Percentiles rank a stretch among this genome's conserved stretches.
phyloP scores from a whole-genome alignment of 2,113 vertebrate species.

The Rhinoptilus africanus region DNA sequence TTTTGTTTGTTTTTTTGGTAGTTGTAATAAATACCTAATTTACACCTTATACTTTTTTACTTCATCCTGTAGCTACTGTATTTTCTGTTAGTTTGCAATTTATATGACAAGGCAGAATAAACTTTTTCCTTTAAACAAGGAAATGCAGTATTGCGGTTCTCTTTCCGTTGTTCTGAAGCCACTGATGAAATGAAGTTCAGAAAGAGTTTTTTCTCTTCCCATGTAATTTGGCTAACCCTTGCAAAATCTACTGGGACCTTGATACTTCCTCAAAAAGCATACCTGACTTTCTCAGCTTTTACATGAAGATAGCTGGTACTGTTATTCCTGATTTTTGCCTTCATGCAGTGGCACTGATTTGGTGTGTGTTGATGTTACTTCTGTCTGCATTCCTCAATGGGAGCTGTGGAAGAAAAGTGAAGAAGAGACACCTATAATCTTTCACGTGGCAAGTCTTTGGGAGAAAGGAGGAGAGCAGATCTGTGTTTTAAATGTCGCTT shows the following conservation, averaged over 20 bases:
- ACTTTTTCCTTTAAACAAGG: not conserved
- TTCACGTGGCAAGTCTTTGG: not conserved
- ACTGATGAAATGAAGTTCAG: not conserved
- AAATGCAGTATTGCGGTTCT: not conserved
- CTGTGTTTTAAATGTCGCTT: not conserved
- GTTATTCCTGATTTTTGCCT: not conserved
- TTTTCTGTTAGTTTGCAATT: not conserved
- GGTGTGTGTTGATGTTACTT: not conserved
- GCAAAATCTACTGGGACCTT: not conserved
- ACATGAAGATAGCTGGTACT: not conserved
- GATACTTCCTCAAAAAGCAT: not conserved
- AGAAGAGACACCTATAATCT: not conserved
- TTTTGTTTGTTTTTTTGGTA: not conserved
- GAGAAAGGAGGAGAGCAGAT: not conserved
- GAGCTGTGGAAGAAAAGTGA: not conserved
- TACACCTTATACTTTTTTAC: not conserved
- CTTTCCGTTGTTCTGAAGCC: not conserved
- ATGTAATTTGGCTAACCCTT: not conserved
- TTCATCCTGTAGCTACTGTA: not conserved
- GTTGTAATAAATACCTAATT: not conserved
- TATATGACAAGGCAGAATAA: not conserved
- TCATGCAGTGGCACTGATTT: not conserved
- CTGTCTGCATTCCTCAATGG: not conserved
- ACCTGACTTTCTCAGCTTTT: not conserved
- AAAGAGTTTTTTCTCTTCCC: not conserved